A percentile compares a stretch with the other conserved stretches of the same genome.
phyloP scores from a whole-genome alignment of 2,113 vertebrate genomes.

The Actenoides hombroni region DNA sequence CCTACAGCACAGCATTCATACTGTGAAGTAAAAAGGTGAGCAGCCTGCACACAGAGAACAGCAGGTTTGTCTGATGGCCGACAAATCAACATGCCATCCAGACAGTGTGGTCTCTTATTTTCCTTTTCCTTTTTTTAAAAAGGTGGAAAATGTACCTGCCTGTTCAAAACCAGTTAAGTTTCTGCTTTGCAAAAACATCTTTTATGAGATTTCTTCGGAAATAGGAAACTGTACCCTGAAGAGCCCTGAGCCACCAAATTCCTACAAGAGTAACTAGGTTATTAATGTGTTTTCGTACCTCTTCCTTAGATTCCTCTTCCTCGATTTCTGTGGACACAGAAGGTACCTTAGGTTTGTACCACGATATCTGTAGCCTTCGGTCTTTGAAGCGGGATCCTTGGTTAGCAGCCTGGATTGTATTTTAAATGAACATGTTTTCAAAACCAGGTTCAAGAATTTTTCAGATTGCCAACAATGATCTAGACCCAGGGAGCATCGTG shows the following conservation, averaged over 20 bases:
- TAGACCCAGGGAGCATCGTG: fast-evolving
- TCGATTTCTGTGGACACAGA: slow-evolving; percentile 90
- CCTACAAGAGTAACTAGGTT: neutral
- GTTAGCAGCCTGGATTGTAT: slow-evolving; percentile 86
- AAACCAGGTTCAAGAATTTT: neutral
- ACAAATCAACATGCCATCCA: neutral
- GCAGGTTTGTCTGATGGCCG: neutral
- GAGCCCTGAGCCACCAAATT: neutral
- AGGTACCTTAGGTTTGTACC: slow-evolving; percentile 95
- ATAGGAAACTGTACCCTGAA: neutral
- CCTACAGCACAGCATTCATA: fast-evolving
- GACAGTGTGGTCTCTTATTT: neutral
- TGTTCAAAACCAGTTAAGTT: neutral
- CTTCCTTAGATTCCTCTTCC: slow-evolving; percentile 93
- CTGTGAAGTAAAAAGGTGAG: neutral
- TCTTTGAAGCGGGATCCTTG: slow-evolving; percentile 97
- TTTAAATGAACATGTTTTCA: neutral
- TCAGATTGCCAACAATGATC: neutral
- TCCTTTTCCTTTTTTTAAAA: neutral
- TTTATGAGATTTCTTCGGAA: neutral
- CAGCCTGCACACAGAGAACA: neutral
- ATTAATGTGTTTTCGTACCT: slow-evolving; percentile 68
- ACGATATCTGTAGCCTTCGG: slow-evolving; percentile 90
- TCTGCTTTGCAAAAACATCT: neutral
- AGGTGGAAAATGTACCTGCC: neutral